These are phyloP conservation scores for Margarornis squamiger DNA, from an alignment of 2,797 vertebrate species.

Conservation along the genomic window DNA sequence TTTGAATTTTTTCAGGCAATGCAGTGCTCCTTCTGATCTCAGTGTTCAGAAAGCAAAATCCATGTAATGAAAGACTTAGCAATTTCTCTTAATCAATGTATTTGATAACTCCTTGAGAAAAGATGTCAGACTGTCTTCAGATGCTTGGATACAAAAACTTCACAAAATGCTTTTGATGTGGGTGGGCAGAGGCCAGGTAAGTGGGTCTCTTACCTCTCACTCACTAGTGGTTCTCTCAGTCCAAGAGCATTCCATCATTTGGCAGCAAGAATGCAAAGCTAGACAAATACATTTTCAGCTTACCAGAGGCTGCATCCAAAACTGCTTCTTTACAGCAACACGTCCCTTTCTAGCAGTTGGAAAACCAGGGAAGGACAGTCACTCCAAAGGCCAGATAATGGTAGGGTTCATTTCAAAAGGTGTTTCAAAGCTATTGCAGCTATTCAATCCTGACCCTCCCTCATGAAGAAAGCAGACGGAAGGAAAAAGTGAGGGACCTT, in stretches of 20 bases:
- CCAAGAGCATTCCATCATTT: not conserved
- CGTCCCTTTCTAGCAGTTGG: not conserved
- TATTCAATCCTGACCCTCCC: not conserved
- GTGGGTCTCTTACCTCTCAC: not conserved
- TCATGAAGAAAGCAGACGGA: not conserved
- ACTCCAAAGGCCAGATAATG: not conserved
- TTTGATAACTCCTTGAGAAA: not conserved
- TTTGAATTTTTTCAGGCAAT: not conserved
- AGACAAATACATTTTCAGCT: not conserved
- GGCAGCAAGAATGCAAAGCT: not conserved
- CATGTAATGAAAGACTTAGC: not conserved
- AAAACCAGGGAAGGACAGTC: not conserved
- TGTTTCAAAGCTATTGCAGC: not conserved
- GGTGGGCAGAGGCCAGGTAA: rapidly evolving
- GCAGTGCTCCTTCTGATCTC: not conserved
- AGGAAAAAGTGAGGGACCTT: not conserved
- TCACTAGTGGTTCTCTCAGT: not conserved
- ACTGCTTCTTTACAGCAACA: not conserved
- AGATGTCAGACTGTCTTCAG: not conserved
- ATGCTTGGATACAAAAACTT: not conserved
- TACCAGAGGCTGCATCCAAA: not conserved
- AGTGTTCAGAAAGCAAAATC: not conserved
- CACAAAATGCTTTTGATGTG: not conserved
- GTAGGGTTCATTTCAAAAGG: not conserved
- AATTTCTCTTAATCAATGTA: not conserved